phyloP scores from a whole-genome alignment of 1,140 invertebrate species.

The Lordiphosa clarofinis region DNA sequence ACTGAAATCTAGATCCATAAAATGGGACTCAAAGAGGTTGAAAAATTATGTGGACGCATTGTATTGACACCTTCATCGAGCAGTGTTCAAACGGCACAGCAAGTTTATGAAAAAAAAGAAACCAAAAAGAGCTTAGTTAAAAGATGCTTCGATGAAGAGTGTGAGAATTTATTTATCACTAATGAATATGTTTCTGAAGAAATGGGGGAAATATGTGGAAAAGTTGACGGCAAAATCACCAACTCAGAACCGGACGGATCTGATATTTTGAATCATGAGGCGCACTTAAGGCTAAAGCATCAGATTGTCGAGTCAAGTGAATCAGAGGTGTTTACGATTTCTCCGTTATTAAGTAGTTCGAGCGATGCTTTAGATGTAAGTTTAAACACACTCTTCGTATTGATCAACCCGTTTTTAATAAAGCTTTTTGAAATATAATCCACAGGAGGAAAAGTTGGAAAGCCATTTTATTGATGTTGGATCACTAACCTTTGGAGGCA shows the following conservation, averaged over 20 bases:
- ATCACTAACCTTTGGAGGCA: constrained; percentile 61
- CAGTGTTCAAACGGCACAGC: no score
- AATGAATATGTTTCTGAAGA: background rate
- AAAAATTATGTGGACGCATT: constrained; percentile 10
- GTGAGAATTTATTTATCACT: background rate
- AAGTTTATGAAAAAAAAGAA: background rate
- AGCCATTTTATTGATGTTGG: constrained; percentile 75
- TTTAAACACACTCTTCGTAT: background rate
- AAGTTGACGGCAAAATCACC: background rate
- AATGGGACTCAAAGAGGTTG: constrained; percentile 20
- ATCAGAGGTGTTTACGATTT: background rate
- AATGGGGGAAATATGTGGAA: background rate
- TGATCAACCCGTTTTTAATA: background rate
- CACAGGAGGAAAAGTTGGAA: constrained; percentile 18
- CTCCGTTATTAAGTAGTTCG: background rate
- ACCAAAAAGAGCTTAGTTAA: background rate
- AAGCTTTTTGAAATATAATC: constrained; percentile 1
- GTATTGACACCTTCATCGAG: background rate
- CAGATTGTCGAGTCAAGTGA: background rate
- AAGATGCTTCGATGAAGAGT: constrained; percentile 1
- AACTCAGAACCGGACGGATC: no score
- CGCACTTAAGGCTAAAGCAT: background rate
- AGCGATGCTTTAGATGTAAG: background rate
- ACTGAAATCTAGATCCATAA: constrained; percentile 13
- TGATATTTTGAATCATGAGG: no score